phyloP scores from a whole-genome alignment of 2,888 invertebrate species.

The Sesia apiformis region DNA sequence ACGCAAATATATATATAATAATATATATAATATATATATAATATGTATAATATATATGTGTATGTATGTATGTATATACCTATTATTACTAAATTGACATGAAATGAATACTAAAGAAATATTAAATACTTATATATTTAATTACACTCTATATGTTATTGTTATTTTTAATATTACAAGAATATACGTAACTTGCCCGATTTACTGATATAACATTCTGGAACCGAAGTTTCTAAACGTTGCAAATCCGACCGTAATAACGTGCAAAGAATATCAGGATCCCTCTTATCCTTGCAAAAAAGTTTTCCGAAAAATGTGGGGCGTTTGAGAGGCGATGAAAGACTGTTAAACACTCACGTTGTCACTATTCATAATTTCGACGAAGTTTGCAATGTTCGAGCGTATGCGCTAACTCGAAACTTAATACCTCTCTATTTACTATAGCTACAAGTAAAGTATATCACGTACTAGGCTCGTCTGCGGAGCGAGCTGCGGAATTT shows the following conservation, averaged over 20 bases:
- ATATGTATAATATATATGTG: no score
- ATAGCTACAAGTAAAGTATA: conserved; percentile 55
- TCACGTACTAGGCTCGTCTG: conserved; percentile 57
- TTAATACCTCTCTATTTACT: conserved; percentile 44
- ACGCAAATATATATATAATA: no score
- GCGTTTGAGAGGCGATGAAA: conserved; percentile 8
- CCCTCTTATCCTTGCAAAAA: conserved; percentile 2
- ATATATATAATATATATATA: no score
- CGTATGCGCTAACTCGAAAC: conserved; percentile 40
- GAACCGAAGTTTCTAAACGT: conserved; percentile 11
- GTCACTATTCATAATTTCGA: conserved; percentile 5
- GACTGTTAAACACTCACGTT: conserved; percentile 32
- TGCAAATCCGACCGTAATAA: conserved; percentile 3
- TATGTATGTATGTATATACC: no score
- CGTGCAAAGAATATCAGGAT: conserved; percentile 1
- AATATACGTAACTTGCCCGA: no score
- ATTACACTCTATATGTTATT: no score
- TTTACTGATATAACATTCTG: no score
- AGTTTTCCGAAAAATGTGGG: neutral
- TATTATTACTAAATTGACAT: no score
- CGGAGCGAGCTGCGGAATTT: conserved; percentile 49
- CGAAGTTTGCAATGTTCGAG: conserved; percentile 11
- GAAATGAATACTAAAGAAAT: no score
- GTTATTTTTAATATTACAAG: no score
- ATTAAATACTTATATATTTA: no score